Conservation (phyloP, 2,888 invertebrate genomes). For the Plagiodera versicolora region DNA sequence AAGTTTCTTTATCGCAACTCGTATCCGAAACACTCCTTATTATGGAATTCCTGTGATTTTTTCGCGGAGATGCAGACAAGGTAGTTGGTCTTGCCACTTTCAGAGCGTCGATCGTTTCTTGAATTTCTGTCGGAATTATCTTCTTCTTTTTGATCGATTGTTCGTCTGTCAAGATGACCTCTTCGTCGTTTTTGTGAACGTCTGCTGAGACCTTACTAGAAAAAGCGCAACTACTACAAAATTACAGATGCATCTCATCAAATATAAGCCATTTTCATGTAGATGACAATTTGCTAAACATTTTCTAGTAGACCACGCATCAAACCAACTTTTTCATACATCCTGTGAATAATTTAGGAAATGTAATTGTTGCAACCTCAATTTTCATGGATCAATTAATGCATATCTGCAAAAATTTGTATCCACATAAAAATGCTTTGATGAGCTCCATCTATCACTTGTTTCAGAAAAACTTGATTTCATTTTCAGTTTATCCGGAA, state of each 20-base stretch:
- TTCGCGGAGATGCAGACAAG: slow-evolving; percentile 15
- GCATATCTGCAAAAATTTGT: too few relatives aligned
- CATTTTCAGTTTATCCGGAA: too few relatives aligned
- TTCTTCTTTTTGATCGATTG: neutral
- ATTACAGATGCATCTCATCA: neutral
- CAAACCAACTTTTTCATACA: too few relatives aligned
- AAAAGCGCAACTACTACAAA: slow-evolving; percentile 13
- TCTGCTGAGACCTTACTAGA: slow-evolving; percentile 38
- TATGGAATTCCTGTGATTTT: slow-evolving; percentile 22
- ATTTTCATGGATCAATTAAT: too few relatives aligned
- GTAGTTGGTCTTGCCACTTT: slow-evolving; percentile 29
- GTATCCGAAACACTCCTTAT: slow-evolving; percentile 22
- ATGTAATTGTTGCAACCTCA: too few relatives aligned
- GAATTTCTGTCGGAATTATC: slow-evolving; percentile 32
- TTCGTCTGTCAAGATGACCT: slow-evolving; percentile 12
- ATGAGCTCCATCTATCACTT: too few relatives aligned
- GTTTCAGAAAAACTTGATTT: too few relatives aligned
- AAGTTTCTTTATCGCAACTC: slow-evolving; percentile 27
- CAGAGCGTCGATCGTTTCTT: slow-evolving; percentile 32
- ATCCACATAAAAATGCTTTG: too few relatives aligned
- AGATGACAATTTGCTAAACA: too few relatives aligned
- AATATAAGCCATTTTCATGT: neutral
- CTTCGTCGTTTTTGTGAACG: slow-evolving; percentile 24
- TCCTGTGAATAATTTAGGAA: too few relatives aligned
- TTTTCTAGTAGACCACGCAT: too few relatives aligned